A percentile compares a stretch with the other conserved stretches of the same genome.
Conservation (phyloP, 2,888 invertebrate genomes). For the Drosophila lutescens region DNA sequence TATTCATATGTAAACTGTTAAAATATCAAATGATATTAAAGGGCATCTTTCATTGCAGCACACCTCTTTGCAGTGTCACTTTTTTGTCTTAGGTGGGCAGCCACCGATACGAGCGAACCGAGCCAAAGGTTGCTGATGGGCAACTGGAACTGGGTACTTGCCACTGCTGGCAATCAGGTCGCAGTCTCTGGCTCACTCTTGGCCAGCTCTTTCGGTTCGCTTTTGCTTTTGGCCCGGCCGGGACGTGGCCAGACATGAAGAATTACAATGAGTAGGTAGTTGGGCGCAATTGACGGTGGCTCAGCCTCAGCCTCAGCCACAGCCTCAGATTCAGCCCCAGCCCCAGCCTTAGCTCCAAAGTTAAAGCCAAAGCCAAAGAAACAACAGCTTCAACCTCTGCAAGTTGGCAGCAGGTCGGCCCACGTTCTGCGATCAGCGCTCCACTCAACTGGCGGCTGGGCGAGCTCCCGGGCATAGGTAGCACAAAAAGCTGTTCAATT, state of each 20-base stretch:
- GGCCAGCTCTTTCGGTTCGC: constrained; percentile 26
- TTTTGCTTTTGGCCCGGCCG: constrained; percentile 41
- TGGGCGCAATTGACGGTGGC: constrained; percentile 76
- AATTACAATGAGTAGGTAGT: constrained; percentile 80
- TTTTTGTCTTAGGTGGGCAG: constrained; percentile 66
- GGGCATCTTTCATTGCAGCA: too few species aligned
- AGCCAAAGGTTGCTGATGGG: constrained; percentile 71
- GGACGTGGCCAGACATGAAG: constrained; percentile 70
- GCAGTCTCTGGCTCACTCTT: constrained; percentile 31
- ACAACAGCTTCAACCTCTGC: constrained; percentile 43
- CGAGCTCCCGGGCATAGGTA: constrained; percentile 77
- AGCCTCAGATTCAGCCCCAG: constrained; percentile 23
- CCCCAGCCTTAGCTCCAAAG: constrained; percentile 7
- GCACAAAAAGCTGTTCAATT: constrained; percentile 81
- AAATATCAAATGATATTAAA: too few species aligned
- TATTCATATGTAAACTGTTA: too few species aligned
- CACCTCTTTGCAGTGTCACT: not conserved
- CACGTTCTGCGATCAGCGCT: constrained; percentile 63
- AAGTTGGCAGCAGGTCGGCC: constrained; percentile 77
- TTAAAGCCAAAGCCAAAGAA: constrained; percentile 22
- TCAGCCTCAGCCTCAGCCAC: constrained; percentile 21
- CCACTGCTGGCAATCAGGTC: constrained; percentile 78
- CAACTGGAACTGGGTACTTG: constrained; percentile 52
- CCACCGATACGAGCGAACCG: constrained; percentile 38
- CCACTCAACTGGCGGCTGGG: constrained; percentile 40